These are phyloP conservation scores for Argya squamiceps DNA, from an alignment of 2,797 vertebrate species.

Conservation along the genomic window DNA sequence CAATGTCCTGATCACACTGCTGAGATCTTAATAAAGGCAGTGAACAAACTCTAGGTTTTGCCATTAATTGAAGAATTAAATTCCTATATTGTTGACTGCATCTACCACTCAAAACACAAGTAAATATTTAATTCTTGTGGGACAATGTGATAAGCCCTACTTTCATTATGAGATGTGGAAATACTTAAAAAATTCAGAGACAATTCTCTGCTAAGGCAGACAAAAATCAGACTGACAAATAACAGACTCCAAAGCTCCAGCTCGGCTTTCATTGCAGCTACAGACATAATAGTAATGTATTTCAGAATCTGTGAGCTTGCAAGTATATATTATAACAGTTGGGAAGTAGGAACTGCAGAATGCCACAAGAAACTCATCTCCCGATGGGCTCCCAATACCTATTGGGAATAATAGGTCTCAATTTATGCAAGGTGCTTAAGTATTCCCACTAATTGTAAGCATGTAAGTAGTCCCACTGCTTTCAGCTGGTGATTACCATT, in stretches of 20 bases:
- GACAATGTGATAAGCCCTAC: neutral
- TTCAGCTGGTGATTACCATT: slow-evolving; percentile 29
- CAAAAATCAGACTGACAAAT: neutral
- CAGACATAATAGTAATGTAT: neutral
- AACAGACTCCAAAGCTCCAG: neutral
- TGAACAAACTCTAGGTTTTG: neutral
- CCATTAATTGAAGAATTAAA: neutral
- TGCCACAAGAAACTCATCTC: neutral
- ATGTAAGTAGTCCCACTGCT: neutral
- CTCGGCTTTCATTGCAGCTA: neutral
- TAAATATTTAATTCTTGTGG: neutral
- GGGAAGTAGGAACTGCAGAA: neutral
- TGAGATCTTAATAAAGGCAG: neutral
- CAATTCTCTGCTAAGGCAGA: neutral
- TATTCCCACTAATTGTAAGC: neutral
- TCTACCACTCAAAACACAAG: neutral
- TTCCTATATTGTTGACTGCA: neutral
- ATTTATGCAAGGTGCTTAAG: slow-evolving; percentile 8
- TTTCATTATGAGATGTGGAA: neutral
- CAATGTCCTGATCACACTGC: neutral
- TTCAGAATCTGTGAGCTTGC: neutral
- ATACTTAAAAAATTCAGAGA: neutral
- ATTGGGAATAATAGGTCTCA: neutral
- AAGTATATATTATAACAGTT: neutral
- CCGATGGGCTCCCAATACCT: neutral